These are phyloP conservation scores for Hesperophylax magnus DNA, from an alignment of 1,140 invertebrate genomes.

Conservation along the genomic window DNA sequence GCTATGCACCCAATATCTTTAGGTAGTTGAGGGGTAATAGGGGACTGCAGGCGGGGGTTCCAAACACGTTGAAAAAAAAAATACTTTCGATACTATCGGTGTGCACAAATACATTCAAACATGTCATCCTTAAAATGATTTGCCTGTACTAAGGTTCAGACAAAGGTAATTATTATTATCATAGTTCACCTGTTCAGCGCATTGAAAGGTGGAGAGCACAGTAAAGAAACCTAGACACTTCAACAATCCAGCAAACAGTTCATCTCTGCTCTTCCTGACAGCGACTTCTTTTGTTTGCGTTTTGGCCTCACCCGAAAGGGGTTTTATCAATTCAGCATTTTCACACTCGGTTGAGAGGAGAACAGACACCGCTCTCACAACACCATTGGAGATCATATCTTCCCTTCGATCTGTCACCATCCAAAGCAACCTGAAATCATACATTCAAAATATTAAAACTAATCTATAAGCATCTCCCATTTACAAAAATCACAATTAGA, in stretches of 20 bases:
- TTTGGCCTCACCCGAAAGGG: constrained; percentile 57
- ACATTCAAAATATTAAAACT: not conserved
- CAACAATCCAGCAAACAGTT: constrained; percentile 65
- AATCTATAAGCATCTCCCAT: too few relatives aligned
- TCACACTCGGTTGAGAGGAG: constrained; percentile 66
- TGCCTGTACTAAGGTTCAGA: too few relatives aligned
- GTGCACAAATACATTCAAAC: too few relatives aligned
- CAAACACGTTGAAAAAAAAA: too few relatives aligned
- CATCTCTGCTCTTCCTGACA: constrained; percentile 64
- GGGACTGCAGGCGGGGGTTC: too few relatives aligned
- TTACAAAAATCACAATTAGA: too few relatives aligned
- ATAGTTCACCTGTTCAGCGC: constrained; percentile 65
- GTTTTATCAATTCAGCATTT: constrained; percentile 55
- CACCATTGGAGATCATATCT: constrained; percentile 65
- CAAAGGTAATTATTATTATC: too few relatives aligned
- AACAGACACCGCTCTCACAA: constrained; percentile 63
- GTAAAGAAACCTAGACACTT: constrained; percentile 69
- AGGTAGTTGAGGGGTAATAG: too few relatives aligned
- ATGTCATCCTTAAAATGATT: too few relatives aligned
- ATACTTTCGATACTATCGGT: too few relatives aligned
- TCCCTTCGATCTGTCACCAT: constrained; percentile 65
- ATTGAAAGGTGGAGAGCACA: constrained; percentile 62
- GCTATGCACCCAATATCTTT: too few relatives aligned
- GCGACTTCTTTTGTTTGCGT: constrained; percentile 61
- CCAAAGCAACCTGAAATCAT: constrained; percentile 65